Conservation (phyloP, 2,888 invertebrate species). For the Pollenia amentaria region DNA sequence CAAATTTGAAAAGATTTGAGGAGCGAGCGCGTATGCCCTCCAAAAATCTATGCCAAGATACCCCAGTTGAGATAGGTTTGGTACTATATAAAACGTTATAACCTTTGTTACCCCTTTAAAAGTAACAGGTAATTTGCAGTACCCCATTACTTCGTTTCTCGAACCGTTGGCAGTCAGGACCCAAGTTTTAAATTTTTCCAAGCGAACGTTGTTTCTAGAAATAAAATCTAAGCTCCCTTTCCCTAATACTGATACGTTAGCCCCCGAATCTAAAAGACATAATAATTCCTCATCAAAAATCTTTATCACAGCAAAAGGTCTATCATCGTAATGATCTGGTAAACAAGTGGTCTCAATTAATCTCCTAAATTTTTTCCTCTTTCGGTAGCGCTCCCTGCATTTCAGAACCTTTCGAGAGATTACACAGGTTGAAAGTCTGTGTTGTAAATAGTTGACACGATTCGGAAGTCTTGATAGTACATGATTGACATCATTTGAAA, state of each 20-base stretch:
- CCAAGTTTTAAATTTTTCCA: background rate
- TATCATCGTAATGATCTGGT: background rate
- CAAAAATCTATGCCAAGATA: constrained; percentile 44
- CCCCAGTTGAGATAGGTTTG: background rate
- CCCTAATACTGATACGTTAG: constrained; percentile 7
- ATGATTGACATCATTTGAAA: background rate
- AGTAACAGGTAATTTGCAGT: constrained; percentile 31
- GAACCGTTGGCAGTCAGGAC: constrained; percentile 34
- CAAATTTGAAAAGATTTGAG: constrained; percentile 5
- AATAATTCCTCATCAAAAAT: background rate
- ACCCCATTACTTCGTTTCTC: constrained; percentile 15
- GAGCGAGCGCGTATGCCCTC: constrained; percentile 13
- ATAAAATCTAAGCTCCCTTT: constrained; percentile 24
- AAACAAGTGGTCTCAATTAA: constrained; percentile 24
- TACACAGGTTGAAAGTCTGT: background rate
- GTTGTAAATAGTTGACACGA: background rate
- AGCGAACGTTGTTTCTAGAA: background rate
- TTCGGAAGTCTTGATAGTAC: background rate
- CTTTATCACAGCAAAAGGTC: constrained; percentile 38
- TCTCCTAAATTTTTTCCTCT: background rate
- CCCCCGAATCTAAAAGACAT: constrained; percentile 42
- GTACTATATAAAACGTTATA: constrained; percentile 30
- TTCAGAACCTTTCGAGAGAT: background rate
- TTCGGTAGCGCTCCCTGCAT: background rate
- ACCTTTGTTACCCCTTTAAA: constrained; percentile 29